Base-by-base conservation (phyloP, 2,888 invertebrate genomes). In the Sesia bembeciformis region DNA sequence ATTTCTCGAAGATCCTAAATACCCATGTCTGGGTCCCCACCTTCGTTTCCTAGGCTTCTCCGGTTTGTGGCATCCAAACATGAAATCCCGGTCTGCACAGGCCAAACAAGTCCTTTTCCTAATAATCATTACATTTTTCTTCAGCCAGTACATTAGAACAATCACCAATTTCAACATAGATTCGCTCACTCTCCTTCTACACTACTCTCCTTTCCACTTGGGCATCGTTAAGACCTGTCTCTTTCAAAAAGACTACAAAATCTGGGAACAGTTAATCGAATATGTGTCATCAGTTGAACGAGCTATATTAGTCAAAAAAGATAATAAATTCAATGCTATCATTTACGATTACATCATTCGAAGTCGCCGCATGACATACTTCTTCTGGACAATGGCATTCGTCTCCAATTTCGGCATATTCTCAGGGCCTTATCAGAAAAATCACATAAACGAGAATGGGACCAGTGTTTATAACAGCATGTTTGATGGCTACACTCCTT, bases 181-280 rank as follows among this genome's bases (percentile, higher is more conserved):
- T n/a, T 70, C 72, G 3, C 52, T 83, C 0, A 70, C 70, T 52
- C 61, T 74, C 4, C 70, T 84, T 40, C 60, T 84, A 0, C 74
- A 81, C 54, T 78, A 74, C 53, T 75, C 75, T 4, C 82, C 84
- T 3, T 84, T 81, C 57, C 84, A 84, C 54, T 68, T 82, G 61
- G 81, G 81, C 0, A 65, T 81, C 3, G 42, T 76, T 0, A 83
- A 83, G 57, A 55, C 69, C 3, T 73, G 74, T 56, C 71, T 72
- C 52, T 82, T 83, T 52, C 65, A 70, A 55, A 76, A 67, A 56
- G 58, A 80, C 57, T 68, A 76, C 55, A 61, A 63, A 51, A 64
- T 58, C 6, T 84, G 84, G 84, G 59, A 69, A 46, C 61, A 63
- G 42, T 53, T 83, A 1, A 69, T 84, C n/a, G 53, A 57, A 39